These are phyloP conservation scores for Orthosia incerta DNA, from an alignment of 2,888 invertebrate genomes.

Conservation along the genomic window DNA sequence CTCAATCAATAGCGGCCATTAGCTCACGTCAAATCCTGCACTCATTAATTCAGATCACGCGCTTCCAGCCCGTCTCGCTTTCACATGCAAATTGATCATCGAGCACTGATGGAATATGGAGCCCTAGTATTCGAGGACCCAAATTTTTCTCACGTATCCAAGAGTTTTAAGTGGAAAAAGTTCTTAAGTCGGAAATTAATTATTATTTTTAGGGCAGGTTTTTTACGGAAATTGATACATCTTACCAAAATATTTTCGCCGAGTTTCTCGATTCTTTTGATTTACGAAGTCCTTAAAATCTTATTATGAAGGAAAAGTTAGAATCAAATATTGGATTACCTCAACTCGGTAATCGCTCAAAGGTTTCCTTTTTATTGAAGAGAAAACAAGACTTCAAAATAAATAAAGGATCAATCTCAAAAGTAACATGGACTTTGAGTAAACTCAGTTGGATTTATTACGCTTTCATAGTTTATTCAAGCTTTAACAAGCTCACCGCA, in stretches of 20 bases:
- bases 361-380: constrained; percentile 13
- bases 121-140: constrained; percentile 30
- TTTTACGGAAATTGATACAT: constrained; percentile 8
- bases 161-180: constrained; percentile 47
- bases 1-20: constrained; percentile 64
- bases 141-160: constrained; percentile 56
- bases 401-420: constrained; percentile 12
- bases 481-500: constrained; percentile 54
- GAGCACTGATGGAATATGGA: constrained; percentile 56
- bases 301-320: constrained; percentile 24
- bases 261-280: constrained; percentile 10
- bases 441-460: constrained; percentile 27
- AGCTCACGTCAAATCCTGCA: constrained; percentile 55
- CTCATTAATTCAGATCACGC: constrained; percentile 64
- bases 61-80: constrained; percentile 57
- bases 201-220: constrained; percentile 3
- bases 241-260: background rate
- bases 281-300: constrained; percentile 18
- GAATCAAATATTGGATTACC: constrained; percentile 51
- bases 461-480: constrained; percentile 42
- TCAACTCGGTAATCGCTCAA: constrained; percentile 16
- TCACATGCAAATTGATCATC: constrained; percentile 69
- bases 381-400: constrained; percentile 7
- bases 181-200: constrained; percentile 39
- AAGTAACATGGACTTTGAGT: constrained; percentile 20